Percentiles rank a stretch among this genome's conserved stretches.
Conservation (phyloP, 2,113 vertebrate genomes). For the Edolisoma coerulescens region DNA sequence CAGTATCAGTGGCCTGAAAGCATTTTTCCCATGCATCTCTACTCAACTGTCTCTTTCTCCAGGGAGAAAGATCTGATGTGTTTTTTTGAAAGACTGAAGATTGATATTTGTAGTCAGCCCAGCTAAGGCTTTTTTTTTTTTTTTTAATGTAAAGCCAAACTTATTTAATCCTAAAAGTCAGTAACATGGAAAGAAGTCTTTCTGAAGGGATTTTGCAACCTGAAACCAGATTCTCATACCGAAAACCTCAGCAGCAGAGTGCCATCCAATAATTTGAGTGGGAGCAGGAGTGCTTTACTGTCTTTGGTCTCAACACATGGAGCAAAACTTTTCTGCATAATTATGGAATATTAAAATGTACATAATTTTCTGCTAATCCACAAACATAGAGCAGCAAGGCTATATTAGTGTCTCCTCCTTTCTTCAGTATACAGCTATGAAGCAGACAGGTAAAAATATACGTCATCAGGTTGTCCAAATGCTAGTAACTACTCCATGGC, state of each 20-base stretch:
- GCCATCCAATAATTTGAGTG: neutral
- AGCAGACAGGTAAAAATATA: neutral
- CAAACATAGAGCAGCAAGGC: neutral
- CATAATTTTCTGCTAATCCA: neutral
- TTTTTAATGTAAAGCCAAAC: neutral
- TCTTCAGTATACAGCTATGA: neutral
- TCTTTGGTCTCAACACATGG: neutral
- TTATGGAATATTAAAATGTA: neutral
- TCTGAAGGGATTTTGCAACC: neutral
- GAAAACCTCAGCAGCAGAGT: neutral
- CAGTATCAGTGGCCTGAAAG: neutral
- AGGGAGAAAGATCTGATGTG: neutral
- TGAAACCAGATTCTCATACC: neutral
- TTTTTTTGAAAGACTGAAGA: neutral
- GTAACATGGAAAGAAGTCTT: neutral
- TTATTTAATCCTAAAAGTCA: neutral
- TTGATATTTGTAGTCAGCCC: neutral
- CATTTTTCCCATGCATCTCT: neutral
- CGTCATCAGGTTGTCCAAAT: neutral
- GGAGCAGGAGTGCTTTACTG: neutral
- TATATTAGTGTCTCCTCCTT: neutral
- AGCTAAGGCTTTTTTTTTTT: neutral
- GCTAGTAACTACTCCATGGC: neutral
- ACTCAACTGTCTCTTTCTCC: neutral
- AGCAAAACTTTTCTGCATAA: neutral